Evolutionary conservation across 2,113 vertebrate genomes (phyloP), one percentile per base, ranked within the genome.

Genomic region (Candoia aspera): DNA sequence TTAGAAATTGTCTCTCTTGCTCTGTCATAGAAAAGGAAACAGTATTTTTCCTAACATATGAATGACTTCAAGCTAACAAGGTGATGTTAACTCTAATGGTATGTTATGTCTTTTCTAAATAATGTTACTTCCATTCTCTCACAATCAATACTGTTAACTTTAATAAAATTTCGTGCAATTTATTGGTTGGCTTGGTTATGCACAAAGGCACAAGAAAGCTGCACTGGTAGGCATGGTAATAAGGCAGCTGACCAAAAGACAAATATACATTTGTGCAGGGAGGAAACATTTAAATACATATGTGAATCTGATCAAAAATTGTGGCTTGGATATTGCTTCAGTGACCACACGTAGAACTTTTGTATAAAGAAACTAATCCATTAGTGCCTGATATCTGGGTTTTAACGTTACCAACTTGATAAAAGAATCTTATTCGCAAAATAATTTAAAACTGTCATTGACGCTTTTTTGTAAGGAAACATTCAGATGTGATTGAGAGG

Each of bases 301-400:
- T 94, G 94, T 94, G 95, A 94, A 96, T 94, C 93, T 95, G 96
- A 96, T 92, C 94, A 95, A 95, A 94, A 95, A 96, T 79, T 3
- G 94, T 93, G 93, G 93, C 93, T 94, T 95, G 46, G 55, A 55
- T 59, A 59, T 33, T 90, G 62, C 84, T 90, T 79, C 24, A 79
- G 46, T 86, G 46, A 90, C 89, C 94, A 93, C 91, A 87, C 95
- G 93, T 95, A 95, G 96, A 64, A 58, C n/a, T 90, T 96, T 96
- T 97, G 95, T 97, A 97, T 96, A 97, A 95, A 91, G 26, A 83
- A 96, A 96, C 94, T 97, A 96, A 96, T 96, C 95, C 96, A 96
- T 97, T 97, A 97, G 97, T 97, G 97, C 97, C 97, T 97, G 96
- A 96, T 94, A 95, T 96, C 96, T 97, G 96, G 96, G 94, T 96